A percentile compares a stretch with the other conserved stretches of the same genome.
Evolutionary conservation across 2,797 vertebrate species (phyloP).

Genomic region (Rhinophrynus dorsalis): DNA sequence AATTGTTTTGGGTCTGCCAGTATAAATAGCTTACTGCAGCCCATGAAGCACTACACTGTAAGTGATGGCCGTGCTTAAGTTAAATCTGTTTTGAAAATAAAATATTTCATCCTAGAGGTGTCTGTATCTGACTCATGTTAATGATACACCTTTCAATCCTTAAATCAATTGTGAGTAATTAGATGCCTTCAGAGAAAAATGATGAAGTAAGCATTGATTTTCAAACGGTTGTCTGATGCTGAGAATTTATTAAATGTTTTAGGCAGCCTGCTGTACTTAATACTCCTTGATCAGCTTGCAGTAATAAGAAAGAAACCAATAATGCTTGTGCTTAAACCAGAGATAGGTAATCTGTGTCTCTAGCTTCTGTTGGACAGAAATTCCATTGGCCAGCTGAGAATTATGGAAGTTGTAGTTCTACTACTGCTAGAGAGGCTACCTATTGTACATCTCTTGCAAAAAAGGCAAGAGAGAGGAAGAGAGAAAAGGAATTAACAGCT

Average conservation of each 20-base stretch:
- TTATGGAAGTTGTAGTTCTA: no score
- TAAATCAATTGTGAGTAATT: conserved; percentile 81
- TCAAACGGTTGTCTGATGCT: conserved; percentile 71
- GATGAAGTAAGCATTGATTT: conserved; percentile 83
- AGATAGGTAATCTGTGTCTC: no score
- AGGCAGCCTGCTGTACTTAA: conserved; percentile 65
- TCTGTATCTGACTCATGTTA: conserved; percentile 74
- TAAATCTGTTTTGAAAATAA: conserved; percentile 79
- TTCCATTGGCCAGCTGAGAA: no score
- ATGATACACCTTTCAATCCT: conserved; percentile 75
- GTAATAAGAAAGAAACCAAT: conserved; percentile 69
- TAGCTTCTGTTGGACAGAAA: no score
- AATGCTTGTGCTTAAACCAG: conserved; percentile 47
- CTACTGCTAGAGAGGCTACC: no score
- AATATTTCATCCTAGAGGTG: conserved; percentile 77
- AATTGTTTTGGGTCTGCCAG: conserved; percentile 62
- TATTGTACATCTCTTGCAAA: no score
- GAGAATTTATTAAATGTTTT: conserved; percentile 72
- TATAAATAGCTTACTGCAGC: conserved; percentile 62
- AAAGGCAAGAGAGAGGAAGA: no score
- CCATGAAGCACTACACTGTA: conserved; percentile 64
- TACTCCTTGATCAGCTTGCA: conserved; percentile 64
- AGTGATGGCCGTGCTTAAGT: conserved; percentile 72
- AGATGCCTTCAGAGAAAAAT: conserved; percentile 76
- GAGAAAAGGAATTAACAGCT: no score